Conservation (phyloP, 2,113 vertebrate species). For the Nesogale talazaci region DNA sequence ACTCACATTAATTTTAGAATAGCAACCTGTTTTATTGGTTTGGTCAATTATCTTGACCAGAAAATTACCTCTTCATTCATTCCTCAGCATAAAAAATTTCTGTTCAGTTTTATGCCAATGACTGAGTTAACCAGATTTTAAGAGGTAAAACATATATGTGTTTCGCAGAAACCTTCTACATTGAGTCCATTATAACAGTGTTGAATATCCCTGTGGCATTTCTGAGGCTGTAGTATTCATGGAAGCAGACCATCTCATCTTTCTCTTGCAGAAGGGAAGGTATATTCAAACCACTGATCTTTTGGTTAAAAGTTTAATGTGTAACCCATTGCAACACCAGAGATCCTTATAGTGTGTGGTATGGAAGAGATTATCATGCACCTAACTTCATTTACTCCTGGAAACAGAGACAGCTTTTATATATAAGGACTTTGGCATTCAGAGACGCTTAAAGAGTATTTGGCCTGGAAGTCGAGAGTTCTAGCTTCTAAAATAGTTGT, state of each 20-base stretch:
- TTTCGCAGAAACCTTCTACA: too few species aligned
- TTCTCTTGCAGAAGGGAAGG: background rate
- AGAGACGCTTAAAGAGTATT: background rate
- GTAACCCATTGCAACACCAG: background rate
- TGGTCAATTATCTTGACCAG: too few species aligned
- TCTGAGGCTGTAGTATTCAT: background rate
- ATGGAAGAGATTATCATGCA: too few species aligned
- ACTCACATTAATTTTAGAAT: background rate
- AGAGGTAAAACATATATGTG: background rate
- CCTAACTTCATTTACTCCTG: background rate
- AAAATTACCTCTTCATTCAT: background rate
- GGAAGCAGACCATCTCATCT: background rate
- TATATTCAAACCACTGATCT: background rate
- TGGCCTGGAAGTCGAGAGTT: background rate
- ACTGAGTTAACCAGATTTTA: accelerated
- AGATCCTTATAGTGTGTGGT: background rate
- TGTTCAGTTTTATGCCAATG: background rate
- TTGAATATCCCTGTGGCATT: background rate
- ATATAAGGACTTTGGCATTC: background rate
- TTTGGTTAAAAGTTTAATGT: background rate
- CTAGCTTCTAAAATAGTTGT: background rate
- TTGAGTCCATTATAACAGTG: background rate
- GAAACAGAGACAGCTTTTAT: background rate
- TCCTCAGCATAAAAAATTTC: background rate
- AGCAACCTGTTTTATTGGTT: background rate